Percentiles rank a stretch among this genome's conserved stretches.
These are phyloP conservation scores for Conus canariensis DNA, from an alignment of 2,888 invertebrate genomes.

Conservation along the genomic window DNA sequence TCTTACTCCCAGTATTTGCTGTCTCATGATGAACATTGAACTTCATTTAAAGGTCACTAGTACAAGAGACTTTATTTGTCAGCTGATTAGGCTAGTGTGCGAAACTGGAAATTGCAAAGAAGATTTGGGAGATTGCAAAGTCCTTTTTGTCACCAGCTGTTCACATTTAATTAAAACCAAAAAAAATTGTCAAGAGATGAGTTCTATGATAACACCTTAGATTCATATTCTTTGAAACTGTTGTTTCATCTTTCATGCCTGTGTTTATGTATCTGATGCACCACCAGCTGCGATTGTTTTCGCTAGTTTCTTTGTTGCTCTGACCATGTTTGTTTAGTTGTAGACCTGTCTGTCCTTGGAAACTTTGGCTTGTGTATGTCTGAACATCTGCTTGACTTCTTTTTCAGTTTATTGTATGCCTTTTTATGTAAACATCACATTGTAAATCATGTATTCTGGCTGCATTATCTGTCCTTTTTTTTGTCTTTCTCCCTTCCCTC, in stretches of 20 bases:
- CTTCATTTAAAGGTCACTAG: too few species aligned
- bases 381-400: background rate
- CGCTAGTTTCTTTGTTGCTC: background rate
- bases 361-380: background rate
- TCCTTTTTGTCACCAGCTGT: too few species aligned
- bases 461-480: background rate
- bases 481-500: background rate
- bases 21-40: too few species aligned
- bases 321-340: background rate
- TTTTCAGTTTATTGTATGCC: background rate
- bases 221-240: background rate
- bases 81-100: too few species aligned
- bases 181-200: background rate
- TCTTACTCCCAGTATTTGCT: too few species aligned
- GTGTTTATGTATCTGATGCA: slow-evolving; percentile 21
- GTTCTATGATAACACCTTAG: background rate
- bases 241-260: background rate
- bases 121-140: too few species aligned
- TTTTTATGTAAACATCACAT: background rate
- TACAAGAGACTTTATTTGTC: too few species aligned
- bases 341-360: background rate
- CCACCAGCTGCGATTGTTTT: slow-evolving; percentile 24
- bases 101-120: too few species aligned
- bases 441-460: background rate
- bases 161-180: background rate